Evolutionary conservation across 1,140 invertebrate genomes (phyloP).

Genomic region (Drosophila tropicalis): DNA sequence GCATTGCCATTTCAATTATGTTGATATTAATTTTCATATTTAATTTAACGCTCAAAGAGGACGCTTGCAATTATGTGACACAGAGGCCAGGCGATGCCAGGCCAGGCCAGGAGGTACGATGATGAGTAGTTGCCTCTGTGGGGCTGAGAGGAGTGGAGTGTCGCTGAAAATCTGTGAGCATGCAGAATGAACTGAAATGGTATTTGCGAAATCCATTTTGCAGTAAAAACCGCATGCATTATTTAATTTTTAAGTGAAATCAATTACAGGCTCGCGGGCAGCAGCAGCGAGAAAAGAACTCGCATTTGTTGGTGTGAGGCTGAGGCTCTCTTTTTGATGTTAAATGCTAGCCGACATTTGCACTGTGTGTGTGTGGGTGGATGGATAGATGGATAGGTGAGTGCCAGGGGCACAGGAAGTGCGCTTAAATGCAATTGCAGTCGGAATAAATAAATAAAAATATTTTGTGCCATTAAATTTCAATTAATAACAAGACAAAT

Average conservation of each 20-base stretch:
- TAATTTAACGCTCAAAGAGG: slow-evolving; percentile 68
- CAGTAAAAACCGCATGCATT: slow-evolving; percentile 81
- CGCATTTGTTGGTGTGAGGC: neutral
- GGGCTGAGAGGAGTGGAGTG: slow-evolving; percentile 5
- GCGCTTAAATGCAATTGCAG: slow-evolving; percentile 78
- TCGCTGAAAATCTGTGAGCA: slow-evolving; percentile 18
- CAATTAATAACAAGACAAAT: slow-evolving; percentile 81
- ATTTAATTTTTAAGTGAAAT: slow-evolving; percentile 83
- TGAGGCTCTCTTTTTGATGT: slow-evolving; percentile 66
- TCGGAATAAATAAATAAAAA: slow-evolving; percentile 80
- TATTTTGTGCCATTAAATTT: slow-evolving; percentile 80
- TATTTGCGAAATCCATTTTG: slow-evolving; percentile 77
- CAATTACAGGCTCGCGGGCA: slow-evolving; percentile 66
- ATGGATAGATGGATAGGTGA: slow-evolving; percentile 21
- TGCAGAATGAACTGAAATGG: slow-evolving; percentile 7
- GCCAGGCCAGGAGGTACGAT: neutral
- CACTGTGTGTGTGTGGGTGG: slow-evolving; percentile 8
- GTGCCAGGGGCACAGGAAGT: slow-evolving; percentile 59
- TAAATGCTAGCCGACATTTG: slow-evolving; percentile 60
- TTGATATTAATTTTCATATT: slow-evolving; percentile 81
- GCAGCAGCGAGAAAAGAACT: slow-evolving; percentile 2
- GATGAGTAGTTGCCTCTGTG: neutral
- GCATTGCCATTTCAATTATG: slow-evolving; percentile 74
- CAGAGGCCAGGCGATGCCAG: neutral
- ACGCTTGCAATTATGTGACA: slow-evolving; percentile 8